Evolutionary conservation across 2,797 vertebrate genomes (phyloP).

Genomic region (Podarcis lilfordi): DNA sequence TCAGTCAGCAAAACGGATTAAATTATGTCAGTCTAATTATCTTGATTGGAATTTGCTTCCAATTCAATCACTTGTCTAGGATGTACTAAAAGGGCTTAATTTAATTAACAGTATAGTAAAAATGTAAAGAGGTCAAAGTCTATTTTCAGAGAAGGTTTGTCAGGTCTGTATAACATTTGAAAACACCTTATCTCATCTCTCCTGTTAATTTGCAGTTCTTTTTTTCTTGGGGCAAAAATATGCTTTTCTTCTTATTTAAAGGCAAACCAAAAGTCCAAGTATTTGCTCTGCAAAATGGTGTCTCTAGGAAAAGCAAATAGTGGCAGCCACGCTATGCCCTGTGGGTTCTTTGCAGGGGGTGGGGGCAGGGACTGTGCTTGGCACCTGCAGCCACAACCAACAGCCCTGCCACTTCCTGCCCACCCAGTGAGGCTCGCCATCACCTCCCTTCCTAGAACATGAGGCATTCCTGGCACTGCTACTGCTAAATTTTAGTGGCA

Average conservation of each 20-base stretch:
- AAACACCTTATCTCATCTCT: neutral
- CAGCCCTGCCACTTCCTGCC: no score
- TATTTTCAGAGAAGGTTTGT: slow-evolving; percentile 4
- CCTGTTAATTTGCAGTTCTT: neutral
- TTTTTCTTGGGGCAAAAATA: neutral
- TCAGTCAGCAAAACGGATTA: slow-evolving; percentile 26
- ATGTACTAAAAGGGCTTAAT: slow-evolving; percentile 2
- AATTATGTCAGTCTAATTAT: slow-evolving; percentile 33
- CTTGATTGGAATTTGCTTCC: slow-evolving; percentile 38
- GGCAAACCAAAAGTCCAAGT: neutral
- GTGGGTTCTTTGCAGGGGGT: neutral
- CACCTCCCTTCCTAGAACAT: no score
- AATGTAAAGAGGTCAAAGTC: neutral
- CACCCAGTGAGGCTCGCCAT: no score
- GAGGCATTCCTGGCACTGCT: no score
- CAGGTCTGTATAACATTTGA: slow-evolving; percentile 19
- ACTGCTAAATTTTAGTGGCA: no score
- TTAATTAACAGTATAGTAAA: slow-evolving; percentile 13
- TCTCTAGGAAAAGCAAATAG: no score
- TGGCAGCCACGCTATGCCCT: neutral
- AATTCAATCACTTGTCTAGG: slow-evolving; percentile 27
- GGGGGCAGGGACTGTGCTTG: no score
- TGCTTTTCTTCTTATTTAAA: neutral
- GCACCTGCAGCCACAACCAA: no score
- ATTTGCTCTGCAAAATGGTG: neutral